These are phyloP conservation scores for Mastigias papua DNA, from an alignment of 30 jellyfish, hydroid and myxozoan species.

Conservation along the genomic window DNA sequence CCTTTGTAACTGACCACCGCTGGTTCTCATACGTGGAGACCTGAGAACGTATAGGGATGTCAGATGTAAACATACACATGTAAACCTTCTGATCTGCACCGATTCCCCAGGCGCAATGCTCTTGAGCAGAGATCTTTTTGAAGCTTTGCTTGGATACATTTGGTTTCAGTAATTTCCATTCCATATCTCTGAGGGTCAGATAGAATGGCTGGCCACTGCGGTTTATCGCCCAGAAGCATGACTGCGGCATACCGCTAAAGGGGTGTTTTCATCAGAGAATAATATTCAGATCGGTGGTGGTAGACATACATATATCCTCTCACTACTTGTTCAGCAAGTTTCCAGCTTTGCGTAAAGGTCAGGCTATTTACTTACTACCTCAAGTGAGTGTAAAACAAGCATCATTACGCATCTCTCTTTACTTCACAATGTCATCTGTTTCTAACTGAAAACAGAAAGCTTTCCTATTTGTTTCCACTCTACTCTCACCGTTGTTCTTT, in stretches of 20 bases:
- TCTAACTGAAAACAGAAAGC: no score
- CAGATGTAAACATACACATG: conserved; percentile 80
- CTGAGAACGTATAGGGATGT: conserved; percentile 80
- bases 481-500: not conserved
- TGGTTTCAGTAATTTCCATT: conserved; percentile 19
- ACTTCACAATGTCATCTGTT: no score
- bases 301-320: no score
- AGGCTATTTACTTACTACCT: no score
- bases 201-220: conserved; percentile 37
- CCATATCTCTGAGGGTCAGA: conserved; percentile 21
- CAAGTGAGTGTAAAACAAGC: no score
- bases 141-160: conserved; percentile 55
- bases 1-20: conserved; percentile 84
- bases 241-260: conserved; percentile 19
- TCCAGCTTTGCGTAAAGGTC: no score
- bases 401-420: no score
- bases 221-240: conserved; percentile 46
- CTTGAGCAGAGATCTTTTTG: conserved; percentile 72
- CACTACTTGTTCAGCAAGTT: no score
- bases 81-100: conserved; percentile 90
- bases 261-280: not conserved
- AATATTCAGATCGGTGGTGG: no score
- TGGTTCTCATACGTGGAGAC: conserved; percentile 85
- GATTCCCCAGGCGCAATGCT: conserved; percentile 93
- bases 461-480: no score